A percentile compares a stretch with the other conserved stretches of the same genome.
These are phyloP conservation scores for Condylura cristata DNA, from an alignment of 2,113 vertebrate genomes.

Conservation along the genomic window DNA sequence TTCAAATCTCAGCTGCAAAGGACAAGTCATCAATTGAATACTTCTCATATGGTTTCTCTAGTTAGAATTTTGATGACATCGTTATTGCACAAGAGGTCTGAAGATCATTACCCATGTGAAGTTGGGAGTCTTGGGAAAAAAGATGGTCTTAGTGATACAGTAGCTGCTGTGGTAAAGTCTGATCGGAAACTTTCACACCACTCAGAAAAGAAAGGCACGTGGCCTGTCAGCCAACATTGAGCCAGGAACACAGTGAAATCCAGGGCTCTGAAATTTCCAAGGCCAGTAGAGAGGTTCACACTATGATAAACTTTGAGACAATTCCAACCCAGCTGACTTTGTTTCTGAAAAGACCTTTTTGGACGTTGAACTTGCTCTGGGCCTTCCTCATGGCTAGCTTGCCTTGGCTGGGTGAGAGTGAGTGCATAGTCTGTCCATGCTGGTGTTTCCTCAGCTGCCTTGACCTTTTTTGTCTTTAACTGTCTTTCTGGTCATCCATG, in stretches of 20 bases:
- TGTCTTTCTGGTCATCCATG: constrained; percentile 75
- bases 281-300: constrained; percentile 73
- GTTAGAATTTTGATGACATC: neutral
- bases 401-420: constrained; percentile 81
- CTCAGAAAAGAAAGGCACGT: constrained; percentile 80
- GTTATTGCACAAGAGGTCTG: constrained; percentile 72
- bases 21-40: constrained; percentile 42
- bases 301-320: constrained; percentile 77
- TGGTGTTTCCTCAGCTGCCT: constrained; percentile 67
- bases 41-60: constrained; percentile 60
- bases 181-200: constrained; percentile 80
- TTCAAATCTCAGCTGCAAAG: constrained; percentile 64
- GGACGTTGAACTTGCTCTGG: constrained; percentile 80
- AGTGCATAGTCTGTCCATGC: constrained; percentile 76
- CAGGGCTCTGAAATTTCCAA: constrained; percentile 70
- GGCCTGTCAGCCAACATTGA: constrained; percentile 78
- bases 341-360: constrained; percentile 83
- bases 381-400: constrained; percentile 83
- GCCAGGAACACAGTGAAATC: constrained; percentile 79
- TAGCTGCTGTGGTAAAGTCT: constrained; percentile 81
- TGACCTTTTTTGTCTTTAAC: constrained; percentile 82
- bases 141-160: constrained; percentile 72
- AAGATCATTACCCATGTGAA: constrained; percentile 48
- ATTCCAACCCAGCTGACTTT: constrained; percentile 83
- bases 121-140: neutral